Base-by-base conservation (phyloP, 2,113 vertebrate species). In the Urocynchramus pylzowi region DNA sequence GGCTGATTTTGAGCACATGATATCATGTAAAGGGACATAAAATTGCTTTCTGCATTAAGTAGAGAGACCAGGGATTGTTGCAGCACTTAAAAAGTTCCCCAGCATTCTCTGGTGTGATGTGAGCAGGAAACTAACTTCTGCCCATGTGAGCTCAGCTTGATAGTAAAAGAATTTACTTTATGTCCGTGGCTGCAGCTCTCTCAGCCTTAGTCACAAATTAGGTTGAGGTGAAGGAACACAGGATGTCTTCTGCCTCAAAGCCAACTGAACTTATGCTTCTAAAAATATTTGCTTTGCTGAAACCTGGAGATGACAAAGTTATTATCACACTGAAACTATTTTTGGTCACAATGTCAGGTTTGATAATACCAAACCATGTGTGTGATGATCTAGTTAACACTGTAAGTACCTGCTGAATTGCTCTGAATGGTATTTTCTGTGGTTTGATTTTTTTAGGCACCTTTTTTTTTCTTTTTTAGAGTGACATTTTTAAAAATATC, bases 21-120 rank as follows among this genome's bases (percentile, higher is more conserved):
- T 61, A 65, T 81, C 89, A 76, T 49, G 71, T 67, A 86, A 93
- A 41, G 28, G 78, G 31, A 45, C 75, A 92, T 84, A 91, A 96
- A 96, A 94, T 37, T 88, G 19, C 37, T 79, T 93, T 64, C 60
- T 89, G 84, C 68, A 75, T 89, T 91, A 82, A 86, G 49, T 14
- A 93, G 45, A 67, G 74, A 82, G 30, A 27, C 44, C 28, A 69
- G 33, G 23, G 21, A 47, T 68, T 70, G 50, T 23, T 70, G 70
- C 6, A 5, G 64, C n/a, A 42, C 33, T 84, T 64, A 18, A 88
- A 47, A 89, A 90, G 30, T 61, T 90, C 27, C 10, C 22, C 39
- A 37, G 10, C 10, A 6, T 31, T 30, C 37, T 69, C 14, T 37
- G 21, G 54, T 45, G 37, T 50, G 39, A 87, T 28, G 27, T 30